Conservation (phyloP, 2,797 vertebrate genomes). For the Fistularia tabacaria region DNA sequence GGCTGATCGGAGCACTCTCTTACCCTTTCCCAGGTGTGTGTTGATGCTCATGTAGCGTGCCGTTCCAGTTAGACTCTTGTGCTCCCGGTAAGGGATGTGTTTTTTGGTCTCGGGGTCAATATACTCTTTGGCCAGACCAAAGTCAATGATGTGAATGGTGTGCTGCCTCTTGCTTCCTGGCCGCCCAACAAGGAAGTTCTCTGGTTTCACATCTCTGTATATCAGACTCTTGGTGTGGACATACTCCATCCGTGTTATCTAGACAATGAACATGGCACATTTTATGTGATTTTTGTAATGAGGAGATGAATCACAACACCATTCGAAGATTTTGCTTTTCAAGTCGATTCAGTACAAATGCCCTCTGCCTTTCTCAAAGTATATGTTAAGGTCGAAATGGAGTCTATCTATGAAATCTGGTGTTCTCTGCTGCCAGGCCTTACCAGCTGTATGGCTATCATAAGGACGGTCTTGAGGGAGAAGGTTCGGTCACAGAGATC, state of each 20-base stretch:
- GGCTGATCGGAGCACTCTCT: conserved; percentile 16
- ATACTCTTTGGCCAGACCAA: conserved; percentile 99
- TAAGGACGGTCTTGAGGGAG: conserved; percentile 97
- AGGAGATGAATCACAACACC: too few relatives aligned
- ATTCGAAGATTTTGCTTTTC: too few relatives aligned
- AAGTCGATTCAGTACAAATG: too few relatives aligned
- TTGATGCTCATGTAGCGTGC: conserved; percentile 99
- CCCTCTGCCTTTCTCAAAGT: too few relatives aligned
- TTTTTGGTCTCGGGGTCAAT: conserved; percentile 99
- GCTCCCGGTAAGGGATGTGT: conserved; percentile 99
- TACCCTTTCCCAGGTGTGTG: conserved; percentile 96
- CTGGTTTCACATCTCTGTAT: conserved; percentile 97
- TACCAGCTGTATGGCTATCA: conserved; percentile 99
- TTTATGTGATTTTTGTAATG: background rate
- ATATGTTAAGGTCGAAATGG: too few relatives aligned
- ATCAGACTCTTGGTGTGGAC: conserved; percentile 98
- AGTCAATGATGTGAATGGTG: conserved; percentile 98
- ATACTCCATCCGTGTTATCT: conserved; percentile 98
- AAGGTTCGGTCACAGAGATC: conserved; percentile 97
- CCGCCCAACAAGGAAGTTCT: conserved; percentile 96
- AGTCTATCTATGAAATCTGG: too few relatives aligned
- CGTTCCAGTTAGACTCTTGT: conserved; percentile 98
- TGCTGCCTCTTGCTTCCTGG: conserved; percentile 95
- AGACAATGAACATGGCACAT: background rate
- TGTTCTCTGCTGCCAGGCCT: conserved; percentile 30